Base-by-base conservation (phyloP, 2,888 invertebrate species). In the Tolmerus cingulatus region DNA sequence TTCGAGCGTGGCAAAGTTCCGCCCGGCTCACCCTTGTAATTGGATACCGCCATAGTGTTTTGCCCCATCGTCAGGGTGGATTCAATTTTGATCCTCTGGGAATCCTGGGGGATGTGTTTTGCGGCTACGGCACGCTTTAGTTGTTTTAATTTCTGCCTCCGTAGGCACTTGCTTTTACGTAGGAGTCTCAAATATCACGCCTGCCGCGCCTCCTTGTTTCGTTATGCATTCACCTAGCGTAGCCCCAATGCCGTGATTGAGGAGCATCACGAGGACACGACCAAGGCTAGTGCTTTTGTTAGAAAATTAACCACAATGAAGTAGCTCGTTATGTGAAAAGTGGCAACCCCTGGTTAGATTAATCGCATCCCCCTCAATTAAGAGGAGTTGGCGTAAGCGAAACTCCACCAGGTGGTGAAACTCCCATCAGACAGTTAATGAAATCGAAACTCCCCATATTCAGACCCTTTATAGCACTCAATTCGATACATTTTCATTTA, bases 101-200 rank as follows among this genome's bases (percentile, higher is more conserved):
- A 55, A 55, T 19, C 19, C 55, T 2, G 19, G 19, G 19, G n/a
- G 51, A 51, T 27, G 66, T 66, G 27, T 27, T 66, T 66, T 66
- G 66, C 12, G 66, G 66, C 66, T 12, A 66, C 3, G 66, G 66
- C 66, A 66, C 66, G 66, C 43, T 78, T 78, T 40, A 78, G 40
- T 78, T 37, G 23, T 43, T 78, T 78, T 78, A 78, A 78, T 78
- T 78, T 43, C 40, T 40, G 78, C 78, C 43, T 78, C 37, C 78
- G 78, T 40, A 78, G 78, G 78, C 78, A 78, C 23, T 78, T 46
- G n/a, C 78, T 78, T 40, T 78, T 43, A 66, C 66, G 40, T 40
- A 9, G 66, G 9, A 23, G 19, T 23, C 19, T 66, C 66, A 66
- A 66, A 66, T 66, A 66, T 66, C 66, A 66, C 66, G 23, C 23